Evolutionary conservation across 2,113 vertebrate genomes (phyloP), one percentile per base, ranked within the genome.

Genomic region (Oryzias javanicus): DNA sequence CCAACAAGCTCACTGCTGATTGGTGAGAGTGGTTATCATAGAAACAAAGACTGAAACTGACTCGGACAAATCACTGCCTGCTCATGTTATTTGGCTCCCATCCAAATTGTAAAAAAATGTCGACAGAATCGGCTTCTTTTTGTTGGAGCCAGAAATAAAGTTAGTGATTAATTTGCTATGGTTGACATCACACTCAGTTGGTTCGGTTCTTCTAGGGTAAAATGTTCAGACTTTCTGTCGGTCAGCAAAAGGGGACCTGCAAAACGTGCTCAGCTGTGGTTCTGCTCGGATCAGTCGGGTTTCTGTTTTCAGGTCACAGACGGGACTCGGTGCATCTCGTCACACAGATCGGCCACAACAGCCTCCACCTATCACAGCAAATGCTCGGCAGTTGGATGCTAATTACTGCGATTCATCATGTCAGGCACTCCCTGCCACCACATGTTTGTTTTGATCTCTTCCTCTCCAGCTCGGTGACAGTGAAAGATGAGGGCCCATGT

Each of bases 391-490:
- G 79, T 67, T 80, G 24, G 63, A 82, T 74, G 71, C 81, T 85
- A 88, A 89, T 86, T 88, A 80, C 72, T 61, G 78, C 62, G 82
- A 90, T 89, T 85, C 84, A 89, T 91, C 83, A 86, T 86, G 78
- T 74, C 60, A 29, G 75, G 48, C 64, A 27, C 72, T 84, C 78
- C 80, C 81, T 86, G 85, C 80, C 89, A 82, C 74, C 86, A 60
- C 76, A 67, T 89, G 83, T 90, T 91, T 89, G 89, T 90, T 91
- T 83, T 85, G 88, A 90, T 89, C 82, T 89, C 80, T 89, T 86
- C 87, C 84, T 85, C 70, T 54, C 69, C 70, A 67, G 72, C 70
- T 40, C 49, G 6, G 76, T 90, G 88, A 91, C 89, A 91, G 86
- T 90, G 89, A 92, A 82, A 74, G 86, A 91, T 89, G 88, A 88